Evolutionary conservation across 2,888 invertebrate species (phyloP).

Genomic region (Drosophila greeni): DNA sequence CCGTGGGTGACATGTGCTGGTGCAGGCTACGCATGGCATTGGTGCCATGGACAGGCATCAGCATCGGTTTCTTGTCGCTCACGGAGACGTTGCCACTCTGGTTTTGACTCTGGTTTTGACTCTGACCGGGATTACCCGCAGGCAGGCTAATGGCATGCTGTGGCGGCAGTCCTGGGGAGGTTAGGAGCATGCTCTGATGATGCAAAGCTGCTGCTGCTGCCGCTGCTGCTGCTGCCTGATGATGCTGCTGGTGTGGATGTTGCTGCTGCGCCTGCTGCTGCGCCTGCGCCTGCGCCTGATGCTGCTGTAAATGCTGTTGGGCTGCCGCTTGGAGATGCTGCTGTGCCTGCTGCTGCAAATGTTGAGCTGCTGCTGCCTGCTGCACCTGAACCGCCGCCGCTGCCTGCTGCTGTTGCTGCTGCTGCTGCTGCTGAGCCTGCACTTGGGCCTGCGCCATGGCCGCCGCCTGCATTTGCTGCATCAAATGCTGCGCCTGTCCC

Average conservation of each 20-base stretch:
- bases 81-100: too few species aligned
- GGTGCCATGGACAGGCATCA: conserved; percentile 82
- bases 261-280: conserved; percentile 76
- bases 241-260: conserved; percentile 78
- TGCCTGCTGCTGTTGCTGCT: conserved; percentile 62
- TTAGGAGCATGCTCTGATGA: conserved; percentile 82
- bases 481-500: conserved; percentile 81
- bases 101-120: too few species aligned
- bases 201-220: conserved; percentile 73
- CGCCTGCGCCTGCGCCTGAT: conserved; percentile 48
- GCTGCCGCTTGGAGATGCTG: conserved; percentile 76
- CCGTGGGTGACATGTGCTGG: conserved; percentile 94
- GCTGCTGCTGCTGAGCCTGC: conserved; percentile 74
- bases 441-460: conserved; percentile 78
- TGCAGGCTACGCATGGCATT: conserved; percentile 86
- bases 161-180: conserved; percentile 87
- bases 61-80: conserved; percentile 80
- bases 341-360: conserved; percentile 62
- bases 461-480: conserved; percentile 81
- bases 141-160: conserved; percentile 86
- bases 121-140: conserved; percentile 59
- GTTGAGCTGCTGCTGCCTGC: conserved; percentile 70
- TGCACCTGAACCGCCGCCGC: conserved; percentile 72
- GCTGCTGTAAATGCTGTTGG: conserved; percentile 79
- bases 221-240: conserved; percentile 69